A percentile compares a stretch with the other conserved stretches of the same genome.
These are phyloP conservation scores for Oryzias sinensis DNA, from an alignment of 2,797 vertebrate species.

Conservation along the genomic window DNA sequence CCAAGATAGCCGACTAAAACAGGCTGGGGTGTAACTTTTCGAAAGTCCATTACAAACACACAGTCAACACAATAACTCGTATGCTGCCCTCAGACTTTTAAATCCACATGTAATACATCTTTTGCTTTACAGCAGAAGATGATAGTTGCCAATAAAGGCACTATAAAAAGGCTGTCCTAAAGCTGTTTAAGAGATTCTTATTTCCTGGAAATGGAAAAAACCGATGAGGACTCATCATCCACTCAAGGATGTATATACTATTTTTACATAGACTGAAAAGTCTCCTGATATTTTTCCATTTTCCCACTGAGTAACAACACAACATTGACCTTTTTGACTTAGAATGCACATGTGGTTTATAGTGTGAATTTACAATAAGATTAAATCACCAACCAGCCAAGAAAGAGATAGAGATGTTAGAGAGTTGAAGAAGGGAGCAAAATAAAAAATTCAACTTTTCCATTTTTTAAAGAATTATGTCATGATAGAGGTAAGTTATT, in stretches of 20 bases:
- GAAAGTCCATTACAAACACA: conserved; percentile 21
- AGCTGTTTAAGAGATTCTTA: not conserved
- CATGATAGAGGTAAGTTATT: too few relatives aligned
- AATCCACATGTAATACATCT: not conserved
- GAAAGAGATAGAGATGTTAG: too few relatives aligned
- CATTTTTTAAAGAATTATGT: too few relatives aligned
- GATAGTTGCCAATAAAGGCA: too few relatives aligned
- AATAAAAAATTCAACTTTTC: too few relatives aligned
- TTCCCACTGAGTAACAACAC: not conserved
- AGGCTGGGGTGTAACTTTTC: conserved; percentile 35
- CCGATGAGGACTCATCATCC: not conserved
- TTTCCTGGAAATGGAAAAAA: not conserved
- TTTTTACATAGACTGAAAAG: not conserved
- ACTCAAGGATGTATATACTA: too few relatives aligned
- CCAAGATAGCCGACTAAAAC: conserved; percentile 60
- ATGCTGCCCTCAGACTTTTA: conserved; percentile 13
- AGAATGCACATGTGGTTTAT: not conserved
- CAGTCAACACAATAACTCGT: conserved; percentile 8
- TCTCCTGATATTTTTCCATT: not conserved
- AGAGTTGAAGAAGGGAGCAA: too few relatives aligned
- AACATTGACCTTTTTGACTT: not conserved
- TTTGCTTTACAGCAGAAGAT: too few relatives aligned
- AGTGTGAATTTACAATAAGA: too few relatives aligned
- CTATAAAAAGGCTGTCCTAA: not conserved
- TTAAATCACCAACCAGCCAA: too few relatives aligned